Evolutionary conservation across 2,888 invertebrate genomes (phyloP).

Genomic region (Dorcus parallelipipedus): DNA sequence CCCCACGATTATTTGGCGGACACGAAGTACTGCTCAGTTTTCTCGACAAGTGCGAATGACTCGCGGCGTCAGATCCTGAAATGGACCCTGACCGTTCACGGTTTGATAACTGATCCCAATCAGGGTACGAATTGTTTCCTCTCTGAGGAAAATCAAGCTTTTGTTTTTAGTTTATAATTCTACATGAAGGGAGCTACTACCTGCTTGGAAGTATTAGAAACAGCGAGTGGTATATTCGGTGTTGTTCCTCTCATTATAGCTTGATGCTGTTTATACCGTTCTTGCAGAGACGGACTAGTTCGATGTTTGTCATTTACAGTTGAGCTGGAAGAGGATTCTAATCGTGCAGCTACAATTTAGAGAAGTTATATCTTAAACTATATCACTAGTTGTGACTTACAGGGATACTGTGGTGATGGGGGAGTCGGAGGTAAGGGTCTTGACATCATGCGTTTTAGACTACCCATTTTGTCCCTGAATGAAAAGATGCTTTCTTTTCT

Average conservation of each 20-base stretch:
- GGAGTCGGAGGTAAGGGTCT: constrained; percentile 59
- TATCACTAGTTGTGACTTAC: constrained; percentile 2
- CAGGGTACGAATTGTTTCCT: constrained; percentile 35
- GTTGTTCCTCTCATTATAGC: constrained; percentile 51
- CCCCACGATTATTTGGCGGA: constrained; percentile 32
- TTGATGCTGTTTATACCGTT: constrained; percentile 58
- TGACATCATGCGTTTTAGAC: constrained; percentile 48
- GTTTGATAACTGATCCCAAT: constrained; percentile 41
- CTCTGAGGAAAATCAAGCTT: neutral
- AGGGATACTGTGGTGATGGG: constrained; percentile 10
- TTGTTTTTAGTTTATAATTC: neutral
- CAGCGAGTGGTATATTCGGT: constrained; percentile 43
- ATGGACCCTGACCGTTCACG: constrained; percentile 38
- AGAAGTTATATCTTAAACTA: neutral
- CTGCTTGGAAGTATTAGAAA: constrained; percentile 41
- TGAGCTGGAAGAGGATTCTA: constrained; percentile 36
- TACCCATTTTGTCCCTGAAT: constrained; percentile 52
- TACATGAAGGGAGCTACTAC: constrained; percentile 19
- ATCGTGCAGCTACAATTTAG: constrained; percentile 33
- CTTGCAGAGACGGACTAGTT: constrained; percentile 51
- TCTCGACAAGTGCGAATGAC: constrained; percentile 29
- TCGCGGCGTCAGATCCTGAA: constrained; percentile 41
- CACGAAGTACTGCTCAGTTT: constrained; percentile 43
- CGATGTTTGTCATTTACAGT: constrained; percentile 29
- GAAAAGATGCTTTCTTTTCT: constrained; percentile 41